Percentiles rank a stretch among this genome's conserved stretches.
phyloP scores from a whole-genome alignment of 2,888 invertebrate genomes.

The Scaptomyza caliginosa region DNA sequence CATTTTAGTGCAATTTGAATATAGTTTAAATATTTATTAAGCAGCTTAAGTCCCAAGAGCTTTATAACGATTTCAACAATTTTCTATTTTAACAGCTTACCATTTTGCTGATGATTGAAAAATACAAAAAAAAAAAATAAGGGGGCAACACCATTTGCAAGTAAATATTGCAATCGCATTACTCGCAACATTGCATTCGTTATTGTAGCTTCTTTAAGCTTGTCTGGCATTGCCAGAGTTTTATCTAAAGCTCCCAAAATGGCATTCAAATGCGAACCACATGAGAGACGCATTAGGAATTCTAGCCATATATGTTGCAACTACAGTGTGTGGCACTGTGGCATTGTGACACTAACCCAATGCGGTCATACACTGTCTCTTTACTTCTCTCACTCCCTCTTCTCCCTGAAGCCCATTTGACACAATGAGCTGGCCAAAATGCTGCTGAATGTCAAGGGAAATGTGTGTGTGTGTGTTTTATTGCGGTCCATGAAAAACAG shows the following conservation, averaged over 20 bases:
- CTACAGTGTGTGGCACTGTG: constrained; percentile 8
- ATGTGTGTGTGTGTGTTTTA: constrained; percentile 65
- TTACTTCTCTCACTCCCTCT: not conserved
- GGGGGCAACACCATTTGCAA: not conserved
- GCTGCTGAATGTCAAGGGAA: constrained; percentile 43
- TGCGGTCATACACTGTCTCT: constrained; percentile 61
- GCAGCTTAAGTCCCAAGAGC: too few species aligned
- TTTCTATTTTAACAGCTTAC: constrained; percentile 21
- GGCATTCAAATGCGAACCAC: constrained; percentile 72
- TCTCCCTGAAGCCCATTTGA: constrained; percentile 26
- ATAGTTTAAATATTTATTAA: too few species aligned
- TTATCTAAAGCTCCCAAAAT: constrained; percentile 66
- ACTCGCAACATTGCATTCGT: constrained; percentile 17
- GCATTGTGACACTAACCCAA: constrained; percentile 46
- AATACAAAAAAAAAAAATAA: too few species aligned
- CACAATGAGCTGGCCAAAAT: constrained; percentile 49
- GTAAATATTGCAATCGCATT: not conserved
- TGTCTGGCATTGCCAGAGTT: constrained; percentile 51
- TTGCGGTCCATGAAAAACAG: constrained; percentile 68
- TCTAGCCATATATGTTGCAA: constrained; percentile 35
- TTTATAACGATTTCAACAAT: not conserved
- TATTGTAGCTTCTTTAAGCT: constrained; percentile 43
- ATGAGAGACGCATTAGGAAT: constrained; percentile 65
- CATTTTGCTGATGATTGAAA: constrained; percentile 22
- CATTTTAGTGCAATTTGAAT: too few species aligned